Conservation (phyloP, 2,888 invertebrate species). For the Ectobius pallidus region DNA sequence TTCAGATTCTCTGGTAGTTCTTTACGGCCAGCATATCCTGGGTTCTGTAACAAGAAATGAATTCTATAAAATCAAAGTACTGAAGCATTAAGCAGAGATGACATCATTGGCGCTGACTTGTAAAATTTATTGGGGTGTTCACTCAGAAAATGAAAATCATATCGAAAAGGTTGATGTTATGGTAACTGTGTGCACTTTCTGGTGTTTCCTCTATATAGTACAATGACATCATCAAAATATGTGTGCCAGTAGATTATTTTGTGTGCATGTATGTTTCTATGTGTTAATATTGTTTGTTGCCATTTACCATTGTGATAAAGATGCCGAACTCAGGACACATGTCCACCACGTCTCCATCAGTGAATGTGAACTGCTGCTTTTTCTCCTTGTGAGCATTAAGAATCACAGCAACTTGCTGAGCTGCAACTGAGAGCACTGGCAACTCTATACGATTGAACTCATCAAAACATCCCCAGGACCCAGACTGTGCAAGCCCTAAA, state of each 20-base stretch:
- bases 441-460: constrained; percentile 96
- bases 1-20: constrained; percentile 96
- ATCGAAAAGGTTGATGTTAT: no score
- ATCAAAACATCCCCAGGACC: constrained; percentile 98
- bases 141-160: no score
- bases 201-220: no score
- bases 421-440: constrained; percentile 93
- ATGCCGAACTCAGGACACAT: constrained; percentile 97
- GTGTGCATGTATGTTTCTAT: no score
- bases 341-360: constrained; percentile 90
- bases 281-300: no score
- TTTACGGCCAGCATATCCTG: constrained; percentile 95
- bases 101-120: no score
- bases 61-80: no score
- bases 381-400: constrained; percentile 92
- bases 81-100: no score
- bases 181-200: no score
- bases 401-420: constrained; percentile 95
- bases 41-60: constrained; percentile 71
- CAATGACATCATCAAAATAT: no score
- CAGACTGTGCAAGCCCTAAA: constrained; percentile 85
- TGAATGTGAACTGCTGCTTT: constrained; percentile 88
- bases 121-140: no score
- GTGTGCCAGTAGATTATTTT: no score
- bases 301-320: constrained; percentile 90